phyloP scores from a whole-genome alignment of 2,797 vertebrate genomes.

The Nothura maculosa region DNA sequence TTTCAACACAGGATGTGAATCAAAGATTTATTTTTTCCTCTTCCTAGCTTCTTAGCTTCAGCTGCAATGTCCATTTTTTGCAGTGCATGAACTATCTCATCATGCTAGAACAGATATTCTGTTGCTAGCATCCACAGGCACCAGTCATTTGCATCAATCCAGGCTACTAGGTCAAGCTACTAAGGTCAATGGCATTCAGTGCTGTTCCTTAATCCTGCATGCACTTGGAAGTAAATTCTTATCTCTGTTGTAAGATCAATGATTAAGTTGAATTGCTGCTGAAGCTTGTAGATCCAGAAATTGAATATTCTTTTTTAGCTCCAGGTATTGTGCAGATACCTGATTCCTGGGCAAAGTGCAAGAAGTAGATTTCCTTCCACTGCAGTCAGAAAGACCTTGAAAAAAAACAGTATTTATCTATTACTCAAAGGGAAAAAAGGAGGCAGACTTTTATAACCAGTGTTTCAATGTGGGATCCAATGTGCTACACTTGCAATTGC shows the following conservation, averaged over 20 bases:
- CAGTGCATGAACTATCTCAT: neutral
- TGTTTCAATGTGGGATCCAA: too few species aligned
- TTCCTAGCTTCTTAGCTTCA: neutral
- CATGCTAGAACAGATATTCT: neutral
- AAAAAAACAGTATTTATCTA: neutral
- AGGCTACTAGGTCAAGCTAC: neutral
- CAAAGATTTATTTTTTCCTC: neutral
- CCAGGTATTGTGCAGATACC: neutral
- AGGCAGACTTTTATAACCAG: too few species aligned
- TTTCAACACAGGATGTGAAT: neutral
- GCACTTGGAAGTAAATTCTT: neutral
- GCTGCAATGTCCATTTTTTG: neutral
- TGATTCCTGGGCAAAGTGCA: neutral
- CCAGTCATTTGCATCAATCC: neutral
- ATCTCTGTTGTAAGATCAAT: neutral
- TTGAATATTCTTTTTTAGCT: neutral
- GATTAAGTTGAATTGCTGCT: neutral
- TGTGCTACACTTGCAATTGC: neutral
- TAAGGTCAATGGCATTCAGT: neutral
- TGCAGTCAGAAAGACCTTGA: neutral
- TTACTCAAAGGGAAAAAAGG: too few species aligned
- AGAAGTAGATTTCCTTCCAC: neutral
- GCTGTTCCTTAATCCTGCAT: neutral
- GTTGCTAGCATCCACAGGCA: neutral
- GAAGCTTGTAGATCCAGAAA: neutral